Evolutionary conservation across 2,888 invertebrate genomes (phyloP), one percentile per base, ranked within the genome.

Genomic region (Dynastes grantii): DNA sequence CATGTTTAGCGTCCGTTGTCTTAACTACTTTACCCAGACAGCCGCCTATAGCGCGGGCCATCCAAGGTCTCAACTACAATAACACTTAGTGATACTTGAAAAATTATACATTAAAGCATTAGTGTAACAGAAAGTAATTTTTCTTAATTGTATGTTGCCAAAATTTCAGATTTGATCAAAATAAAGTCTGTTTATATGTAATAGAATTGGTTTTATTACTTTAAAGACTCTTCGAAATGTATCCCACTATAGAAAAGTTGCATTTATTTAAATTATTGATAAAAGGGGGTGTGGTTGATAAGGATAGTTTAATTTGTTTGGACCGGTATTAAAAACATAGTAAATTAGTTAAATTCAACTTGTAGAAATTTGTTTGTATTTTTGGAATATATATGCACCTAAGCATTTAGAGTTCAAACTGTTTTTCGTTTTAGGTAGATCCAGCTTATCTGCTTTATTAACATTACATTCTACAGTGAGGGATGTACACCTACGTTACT

Each of bases 1-100:
- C 85, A 84, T 83, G 84, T 84, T 85, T 85, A 84, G 85, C 86
- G 86, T 86, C 87, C 87, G 87, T 87, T 87, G 86, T 86, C 85
- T 85, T 83, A 82, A 83, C 83, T 82, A 80, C 83, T 81, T 82
- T 82, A 79, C 77, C 81, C 81, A 81, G 82, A 83, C 82, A 81
- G 63, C 80, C 67, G 80, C 83, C 82, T 83, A 80, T 83, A 83
- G 82, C 82, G 84, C 82, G 83, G 81, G 81, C 81, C 82, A 83
- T 80, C 83, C 85, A 85, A 85, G 85, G 85, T 84, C 85, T 84
- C 78, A 76, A 53, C 81, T 77, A 68, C 79, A 80, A 79, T 78
- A 80, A 76, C 77, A 78, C 76, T 73, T 45, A 16, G 16, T 55
- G 58, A n/a, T 71, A 71, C 68, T 70, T 70, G 51, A 51, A 70